Base-by-base conservation (phyloP, 2,113 vertebrate species). In the Mugil cephalus region DNA sequence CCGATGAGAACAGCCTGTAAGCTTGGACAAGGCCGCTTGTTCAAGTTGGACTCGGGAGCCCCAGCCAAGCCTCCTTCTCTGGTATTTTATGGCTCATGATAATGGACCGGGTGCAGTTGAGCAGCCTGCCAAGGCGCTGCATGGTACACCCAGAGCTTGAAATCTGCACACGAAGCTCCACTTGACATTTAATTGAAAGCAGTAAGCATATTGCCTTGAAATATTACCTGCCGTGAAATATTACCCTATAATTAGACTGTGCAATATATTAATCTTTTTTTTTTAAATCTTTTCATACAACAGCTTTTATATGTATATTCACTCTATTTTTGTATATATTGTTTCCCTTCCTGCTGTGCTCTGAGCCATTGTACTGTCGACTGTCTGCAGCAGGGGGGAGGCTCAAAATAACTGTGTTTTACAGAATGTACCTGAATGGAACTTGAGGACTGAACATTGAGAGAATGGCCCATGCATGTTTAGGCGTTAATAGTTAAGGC, bases 111-210 rank as follows among this genome's bases (percentile, higher is more conserved):
- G 21, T 73, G 30, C 74, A 70, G 61, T 60, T 43, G 61, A 76
- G 53, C 42, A 48, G 64, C 50, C 60, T 79, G 84, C 88, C 84
- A 89, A 87, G 61, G 77, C 63, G 63, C 69, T 15, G 15, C 24
- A 15, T 73, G 58, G 68, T 38, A 68, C 6, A 66, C 71, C 74
- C 63, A 51, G 68, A 86, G 78, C 75, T 56, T 77, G 54, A 67
- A 80, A 87, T 85, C 62, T 63, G 54, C 65, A 34, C 60, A 79
- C 7, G 18, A 50, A 66, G 65, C 73, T 64, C 38, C 60, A 76
- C 69, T 84, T 91, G 84, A 76, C 82, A 59, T 82, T 82, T 83
- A 87, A 77, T 84, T 85, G 65, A 90, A 90, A 80, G 64, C 48
- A 76, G 48, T 39, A 73, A 85, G 63, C 85, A 68, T 72, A 78